Conservation (phyloP, 2,888 invertebrate genomes). For the Strigamia crassipes region DNA sequence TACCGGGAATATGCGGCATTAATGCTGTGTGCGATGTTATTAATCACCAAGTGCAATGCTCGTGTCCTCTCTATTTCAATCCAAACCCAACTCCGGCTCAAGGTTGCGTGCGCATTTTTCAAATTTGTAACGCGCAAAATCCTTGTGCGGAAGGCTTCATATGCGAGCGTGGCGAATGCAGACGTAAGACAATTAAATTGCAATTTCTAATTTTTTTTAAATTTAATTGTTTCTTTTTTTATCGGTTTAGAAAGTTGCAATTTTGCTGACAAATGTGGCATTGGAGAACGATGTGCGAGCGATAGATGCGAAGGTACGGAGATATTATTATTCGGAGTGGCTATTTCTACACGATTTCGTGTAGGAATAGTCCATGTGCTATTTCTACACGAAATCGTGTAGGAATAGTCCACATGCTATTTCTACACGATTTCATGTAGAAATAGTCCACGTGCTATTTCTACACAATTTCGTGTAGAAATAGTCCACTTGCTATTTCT, state of each 20-base stretch:
- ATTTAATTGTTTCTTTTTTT: background rate
- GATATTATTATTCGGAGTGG: background rate
- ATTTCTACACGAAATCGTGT: too few species aligned
- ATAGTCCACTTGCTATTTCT: too few species aligned
- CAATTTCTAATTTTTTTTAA: conserved; percentile 15
- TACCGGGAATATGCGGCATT: conserved; percentile 68
- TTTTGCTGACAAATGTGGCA: conserved; percentile 35
- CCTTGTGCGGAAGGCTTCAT: conserved; percentile 50
- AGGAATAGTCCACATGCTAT: too few species aligned
- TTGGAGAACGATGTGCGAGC: conserved; percentile 41
- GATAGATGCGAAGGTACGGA: conserved; percentile 45
- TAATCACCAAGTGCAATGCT: conserved; percentile 76
- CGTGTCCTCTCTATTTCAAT: conserved; percentile 76
- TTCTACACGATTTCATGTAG: too few species aligned
- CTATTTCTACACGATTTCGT: too few species aligned
- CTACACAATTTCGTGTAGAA: too few species aligned
- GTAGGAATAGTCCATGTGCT: too few species aligned
- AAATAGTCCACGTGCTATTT: too few species aligned
- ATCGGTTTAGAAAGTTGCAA: conserved; percentile 35
- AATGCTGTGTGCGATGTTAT: conserved; percentile 77
- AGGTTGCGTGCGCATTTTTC: conserved; percentile 51
- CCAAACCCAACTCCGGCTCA: conserved; percentile 64
- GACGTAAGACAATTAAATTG: conserved; percentile 47
- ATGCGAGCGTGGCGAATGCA: conserved; percentile 49
- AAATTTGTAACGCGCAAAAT: conserved; percentile 44